Base-by-base conservation (phyloP, 2,888 invertebrate species). In the Conchocele bisecta region DNA sequence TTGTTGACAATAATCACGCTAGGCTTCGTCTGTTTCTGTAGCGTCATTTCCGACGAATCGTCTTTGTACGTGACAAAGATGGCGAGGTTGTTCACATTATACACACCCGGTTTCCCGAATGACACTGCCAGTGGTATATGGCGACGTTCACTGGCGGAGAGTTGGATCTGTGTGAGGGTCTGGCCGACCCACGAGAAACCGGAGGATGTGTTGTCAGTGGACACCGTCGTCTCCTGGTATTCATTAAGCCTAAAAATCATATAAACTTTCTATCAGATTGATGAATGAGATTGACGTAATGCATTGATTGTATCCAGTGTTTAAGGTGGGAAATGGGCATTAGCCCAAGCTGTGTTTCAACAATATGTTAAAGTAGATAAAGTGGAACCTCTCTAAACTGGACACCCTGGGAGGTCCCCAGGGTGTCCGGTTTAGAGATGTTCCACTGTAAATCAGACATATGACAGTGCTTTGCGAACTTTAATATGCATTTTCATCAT, bases 101-200 rank as follows among this genome's bases (percentile, higher is more conserved):
- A 90, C 28, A 89, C 88, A 5, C 91, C 91, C 4, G 90, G 88
- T 29, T 83, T 82, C 31, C 83, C 83, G 73, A 90, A 88, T 28
- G 88, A 86, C 15, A 88, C 90, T 15, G 82, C 79, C 54, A 91
- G 77, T 15, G 65, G 66, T 66, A 90, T 64, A 13, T 82, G 78
- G 22, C 82, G 64, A 33, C 82, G 81, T 60, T 85, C 82, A 44
- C 83, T 80, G 5, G 86, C 77, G 5, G 73, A 79, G 28, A 90
- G 71, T 46, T 72, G 72, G 37, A 89, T 65, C 58, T 86, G 81
- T 44, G 83, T 86, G 59, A 86, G 73, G 0, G 89, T 89, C 65
- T 88, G 86, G 9, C 89, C 85, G 2, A 87, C 83, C 91, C 91
- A 91, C 11, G 86, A 82, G 77, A 90, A 88, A 28, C 80, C 75